Evolutionary conservation across 2,888 invertebrate genomes (phyloP).

Genomic region (Hoplodrina ambigua): DNA sequence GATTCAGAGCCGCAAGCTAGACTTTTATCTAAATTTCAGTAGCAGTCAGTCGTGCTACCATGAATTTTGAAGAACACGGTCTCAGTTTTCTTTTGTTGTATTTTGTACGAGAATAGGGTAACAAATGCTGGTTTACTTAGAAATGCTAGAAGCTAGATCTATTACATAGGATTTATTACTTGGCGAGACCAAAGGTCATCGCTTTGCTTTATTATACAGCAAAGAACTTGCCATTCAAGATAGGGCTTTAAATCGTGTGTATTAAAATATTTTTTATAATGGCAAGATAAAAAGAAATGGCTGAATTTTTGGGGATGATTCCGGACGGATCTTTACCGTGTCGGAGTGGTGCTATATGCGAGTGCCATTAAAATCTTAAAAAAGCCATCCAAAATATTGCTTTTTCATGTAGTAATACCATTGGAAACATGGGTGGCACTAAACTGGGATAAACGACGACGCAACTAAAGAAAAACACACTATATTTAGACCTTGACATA

Average conservation of each 20-base stretch:
- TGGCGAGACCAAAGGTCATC: neutral
- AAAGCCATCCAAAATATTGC: conserved; percentile 22
- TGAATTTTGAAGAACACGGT: conserved; percentile 56
- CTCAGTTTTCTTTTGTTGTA: conserved; percentile 18
- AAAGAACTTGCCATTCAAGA: no score
- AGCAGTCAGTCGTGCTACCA: conserved; percentile 45
- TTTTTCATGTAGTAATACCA: conserved; percentile 31
- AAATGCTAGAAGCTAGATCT: conserved; percentile 22
- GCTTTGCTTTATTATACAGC: no score
- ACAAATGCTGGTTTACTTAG: conserved; percentile 20
- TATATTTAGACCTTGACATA: neutral
- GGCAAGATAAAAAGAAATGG: no score
- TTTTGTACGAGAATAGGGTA: conserved; percentile 24
- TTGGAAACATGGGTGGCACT: conserved; percentile 14
- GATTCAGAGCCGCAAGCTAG: conserved; percentile 50
- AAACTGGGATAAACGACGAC: conserved; percentile 3
- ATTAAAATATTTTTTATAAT: no score
- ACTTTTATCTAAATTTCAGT: conserved; percentile 55
- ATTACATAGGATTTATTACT: conserved; percentile 26
- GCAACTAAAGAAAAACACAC: neutral
- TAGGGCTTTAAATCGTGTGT: no score
- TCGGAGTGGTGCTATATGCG: no score
- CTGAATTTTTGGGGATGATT: no score
- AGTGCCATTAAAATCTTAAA: neutral
- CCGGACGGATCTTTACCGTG: no score